These are phyloP conservation scores for Illadopsis cleaveri DNA, from an alignment of 2,113 vertebrate species.

Conservation along the genomic window DNA sequence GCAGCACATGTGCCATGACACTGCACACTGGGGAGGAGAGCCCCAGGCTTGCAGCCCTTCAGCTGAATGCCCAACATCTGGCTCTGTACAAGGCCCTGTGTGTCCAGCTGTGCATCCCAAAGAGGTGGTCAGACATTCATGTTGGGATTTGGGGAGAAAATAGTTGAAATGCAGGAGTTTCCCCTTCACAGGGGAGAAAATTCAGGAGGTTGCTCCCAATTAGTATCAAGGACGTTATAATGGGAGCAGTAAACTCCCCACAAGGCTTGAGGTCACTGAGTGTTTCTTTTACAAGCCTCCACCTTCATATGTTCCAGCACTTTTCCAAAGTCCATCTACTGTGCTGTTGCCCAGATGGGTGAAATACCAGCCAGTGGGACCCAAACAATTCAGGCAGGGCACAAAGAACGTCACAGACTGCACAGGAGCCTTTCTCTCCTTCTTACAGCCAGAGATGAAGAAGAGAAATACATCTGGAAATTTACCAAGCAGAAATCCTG, in stretches of 20 bases:
- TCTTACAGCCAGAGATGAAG: neutral
- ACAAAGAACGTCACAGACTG: neutral
- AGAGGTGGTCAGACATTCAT: fast-evolving
- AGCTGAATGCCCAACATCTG: neutral
- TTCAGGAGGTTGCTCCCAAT: neutral
- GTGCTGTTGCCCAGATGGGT: neutral
- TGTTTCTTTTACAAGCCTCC: neutral
- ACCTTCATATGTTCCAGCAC: neutral
- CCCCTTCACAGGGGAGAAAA: neutral
- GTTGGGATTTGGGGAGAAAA: neutral
- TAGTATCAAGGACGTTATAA: neutral
- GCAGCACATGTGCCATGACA: neutral
- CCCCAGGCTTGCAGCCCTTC: neutral
- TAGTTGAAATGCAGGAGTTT: neutral
- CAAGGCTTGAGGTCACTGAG: neutral
- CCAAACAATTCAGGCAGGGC: neutral
- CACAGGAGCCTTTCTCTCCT: neutral
- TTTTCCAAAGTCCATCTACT: neutral
- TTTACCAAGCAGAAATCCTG: neutral
- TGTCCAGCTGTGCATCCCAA: neutral
- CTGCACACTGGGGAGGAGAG: neutral
- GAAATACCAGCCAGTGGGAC: neutral
- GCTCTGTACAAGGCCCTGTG: neutral
- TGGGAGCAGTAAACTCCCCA: neutral
- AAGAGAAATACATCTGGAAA: neutral